Conservation (phyloP, 2,113 vertebrate genomes). For the Trogon surrucura region DNA sequence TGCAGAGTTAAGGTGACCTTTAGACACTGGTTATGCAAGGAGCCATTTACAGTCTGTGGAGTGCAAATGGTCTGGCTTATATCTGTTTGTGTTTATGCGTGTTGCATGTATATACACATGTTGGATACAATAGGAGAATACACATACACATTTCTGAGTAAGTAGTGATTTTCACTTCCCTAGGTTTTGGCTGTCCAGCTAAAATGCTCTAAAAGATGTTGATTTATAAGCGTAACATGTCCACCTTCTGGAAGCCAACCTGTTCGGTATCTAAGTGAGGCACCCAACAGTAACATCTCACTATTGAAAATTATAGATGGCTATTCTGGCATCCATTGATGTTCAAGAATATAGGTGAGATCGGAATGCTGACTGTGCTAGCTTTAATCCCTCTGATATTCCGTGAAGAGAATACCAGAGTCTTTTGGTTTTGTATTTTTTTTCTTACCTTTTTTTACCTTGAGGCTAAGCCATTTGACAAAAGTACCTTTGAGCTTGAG, state of each 20-base stretch:
- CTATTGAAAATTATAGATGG: neutral
- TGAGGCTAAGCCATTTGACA: neutral
- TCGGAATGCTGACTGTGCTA: neutral
- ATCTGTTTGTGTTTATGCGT: neutral
- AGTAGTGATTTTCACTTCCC: neutral
- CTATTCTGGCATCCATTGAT: neutral
- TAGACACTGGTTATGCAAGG: neutral
- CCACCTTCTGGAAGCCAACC: neutral
- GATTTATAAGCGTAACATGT: neutral
- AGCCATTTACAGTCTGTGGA: neutral
- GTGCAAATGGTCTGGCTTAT: neutral
- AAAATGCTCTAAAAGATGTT: neutral
- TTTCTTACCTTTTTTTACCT: neutral
- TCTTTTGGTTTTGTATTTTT: neutral
- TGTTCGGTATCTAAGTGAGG: neutral
- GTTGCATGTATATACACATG: neutral
- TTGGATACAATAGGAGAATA: neutral
- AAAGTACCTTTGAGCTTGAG: neutral
- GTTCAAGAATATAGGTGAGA: neutral
- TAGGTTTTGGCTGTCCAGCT: neutral
- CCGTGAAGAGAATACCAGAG: neutral
- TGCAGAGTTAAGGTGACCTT: neutral
- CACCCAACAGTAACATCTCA: neutral
- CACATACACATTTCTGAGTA: accelerated
- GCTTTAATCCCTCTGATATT: neutral